Evolutionary conservation across 2,888 invertebrate species (phyloP), one percentile per base, ranked within the genome.

Genomic region (Macaria liturata): DNA sequence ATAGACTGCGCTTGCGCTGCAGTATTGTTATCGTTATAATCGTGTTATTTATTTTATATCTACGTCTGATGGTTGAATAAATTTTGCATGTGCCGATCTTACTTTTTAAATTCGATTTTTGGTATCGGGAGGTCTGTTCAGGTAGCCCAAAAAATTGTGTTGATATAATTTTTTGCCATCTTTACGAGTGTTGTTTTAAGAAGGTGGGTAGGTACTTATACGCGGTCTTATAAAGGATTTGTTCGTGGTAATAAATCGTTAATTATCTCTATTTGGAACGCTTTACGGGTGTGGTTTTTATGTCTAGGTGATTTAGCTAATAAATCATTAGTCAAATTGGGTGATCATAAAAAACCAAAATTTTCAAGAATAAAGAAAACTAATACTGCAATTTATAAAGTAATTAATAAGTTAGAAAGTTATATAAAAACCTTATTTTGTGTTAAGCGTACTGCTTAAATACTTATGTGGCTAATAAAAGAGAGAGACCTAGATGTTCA

Each of bases 21-120:
- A 79, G 78, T 84, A 91, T 91, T 91, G 89, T 91, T 88, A 85
- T 86, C 84, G 81, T 80, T 83, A 78, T 83, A 84, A 86, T 86
- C 81, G 78, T 81, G 82, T 83, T 84, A 83, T 84, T 88, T 86
- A 84, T 86, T 86, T 85, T 83, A 83, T 81, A 81, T 84, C 82
- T 83, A 82, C 78, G 74, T 82, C 81, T 86, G 86, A 86, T 86
- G 84, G 81, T 75, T 81, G 85, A 84, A 88, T 88, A 84, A 71
- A 84, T 85, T 77, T 42, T 80, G 72, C 72, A 75, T 77, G 78
- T 77, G 78, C 62, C 63, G 71, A 75, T 81, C 81, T 80, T 37
- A 45, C 45, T 46, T 46, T 78, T 70, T 63, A 51, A 68, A 73
- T 74, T 75, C 61, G 74, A 68, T 73, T 80, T 80, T 79, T 69